Conservation (phyloP, 2,797 vertebrate species). For the Acridotheres tristis region DNA sequence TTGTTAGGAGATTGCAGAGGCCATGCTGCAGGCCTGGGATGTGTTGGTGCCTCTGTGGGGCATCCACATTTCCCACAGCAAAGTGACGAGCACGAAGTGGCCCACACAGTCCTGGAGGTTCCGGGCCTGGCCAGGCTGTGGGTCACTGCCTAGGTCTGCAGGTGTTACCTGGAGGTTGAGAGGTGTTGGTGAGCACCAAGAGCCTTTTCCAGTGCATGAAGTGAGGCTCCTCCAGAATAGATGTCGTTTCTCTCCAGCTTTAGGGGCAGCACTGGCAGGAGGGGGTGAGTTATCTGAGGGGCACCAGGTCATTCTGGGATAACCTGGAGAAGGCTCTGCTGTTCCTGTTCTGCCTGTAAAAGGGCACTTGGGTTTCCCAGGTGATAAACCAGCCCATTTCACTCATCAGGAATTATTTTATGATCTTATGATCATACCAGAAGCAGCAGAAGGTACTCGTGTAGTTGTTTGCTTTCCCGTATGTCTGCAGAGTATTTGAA, state of each 20-base stretch:
- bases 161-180: not conserved
- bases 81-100: accelerated
- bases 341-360: not conserved
- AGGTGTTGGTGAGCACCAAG: not conserved
- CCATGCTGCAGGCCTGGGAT: not conserved
- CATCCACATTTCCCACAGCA: accelerated
- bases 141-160: not conserved
- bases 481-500: not conserved
- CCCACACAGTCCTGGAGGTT: not conserved
- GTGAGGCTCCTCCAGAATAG: not conserved
- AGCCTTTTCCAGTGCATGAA: not conserved
- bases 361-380: not conserved
- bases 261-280: not conserved
- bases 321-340: not conserved
- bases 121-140: not conserved
- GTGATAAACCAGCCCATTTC: not conserved
- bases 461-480: not conserved
- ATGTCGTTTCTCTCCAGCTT: accelerated
- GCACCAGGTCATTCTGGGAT: not conserved
- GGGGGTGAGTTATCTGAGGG: not conserved
- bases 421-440: not conserved
- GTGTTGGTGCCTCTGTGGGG: not conserved
- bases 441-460: not conserved
- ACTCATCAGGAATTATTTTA: not conserved
- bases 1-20: not conserved